Evolutionary conservation across 2,113 vertebrate genomes (phyloP), one percentile per base, ranked within the genome.

Genomic region (Cynoglossus semilaevis): DNA sequence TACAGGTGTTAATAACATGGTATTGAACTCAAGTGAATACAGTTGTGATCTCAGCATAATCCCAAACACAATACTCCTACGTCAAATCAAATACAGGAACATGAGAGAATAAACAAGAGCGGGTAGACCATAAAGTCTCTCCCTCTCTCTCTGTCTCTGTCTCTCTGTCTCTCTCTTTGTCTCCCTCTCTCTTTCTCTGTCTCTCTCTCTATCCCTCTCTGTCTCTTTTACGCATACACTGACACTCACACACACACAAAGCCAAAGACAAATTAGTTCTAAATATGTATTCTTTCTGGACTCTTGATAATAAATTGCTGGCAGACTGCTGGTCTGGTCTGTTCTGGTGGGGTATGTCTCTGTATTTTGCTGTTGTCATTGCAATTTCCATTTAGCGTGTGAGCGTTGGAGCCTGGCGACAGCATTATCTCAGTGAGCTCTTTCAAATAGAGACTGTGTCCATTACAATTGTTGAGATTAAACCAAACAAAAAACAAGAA

Each of bases 401-500:
- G 15, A 44, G 9, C 3, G 37, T 45, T 42, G 18, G 8, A 9
- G n/a, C 11, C 50, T 42, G 7, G 9, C 15, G 14, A 40, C 34
- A 51, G 14, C 2, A 14, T 22, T 22, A 15, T n/a, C 8, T 38
- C 29, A 7, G 0, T 15, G 13, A 51, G 36, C 19, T 48, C 48
- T 52, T 18, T 43, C 22, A 53, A 48, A 38, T 14, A 29, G 10
- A 40, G 17, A 5, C 15, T 18, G 6, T 29, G 17, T 53, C 38
- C 48, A 9, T 63, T 66, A 59, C 35, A 67, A 64, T 49, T 14
- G 56, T 51, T 37, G 8, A 18, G 10, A 43, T 34, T 22, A 2
- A 40, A 18, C 15, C 14, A 58, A n/a, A 44, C 13, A 51, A 29
- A 47, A 14, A 22, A 18, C 29, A 52, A 0, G 7, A 11, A 45